Evolutionary conservation across 2,797 vertebrate genomes (phyloP).

Genomic region (Dallia pectoralis): DNA sequence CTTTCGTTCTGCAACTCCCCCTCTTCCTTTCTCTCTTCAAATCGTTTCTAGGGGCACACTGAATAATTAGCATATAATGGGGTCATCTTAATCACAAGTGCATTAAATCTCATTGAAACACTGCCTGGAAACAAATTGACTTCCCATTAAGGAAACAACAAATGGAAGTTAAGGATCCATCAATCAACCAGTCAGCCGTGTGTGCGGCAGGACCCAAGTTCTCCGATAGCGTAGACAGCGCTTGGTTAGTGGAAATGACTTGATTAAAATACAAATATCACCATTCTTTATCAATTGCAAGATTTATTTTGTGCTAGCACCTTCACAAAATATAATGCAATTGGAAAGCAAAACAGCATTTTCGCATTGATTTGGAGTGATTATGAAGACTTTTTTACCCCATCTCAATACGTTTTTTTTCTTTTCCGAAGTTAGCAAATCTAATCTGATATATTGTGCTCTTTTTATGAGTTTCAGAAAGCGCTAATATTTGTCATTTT

Average conservation of each 20-base stretch:
- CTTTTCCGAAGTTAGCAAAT: neutral
- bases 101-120: slow-evolving; percentile 35
- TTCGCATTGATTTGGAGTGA: neutral
- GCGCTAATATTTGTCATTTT: neutral
- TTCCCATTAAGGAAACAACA: slow-evolving; percentile 31
- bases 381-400: neutral
- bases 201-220: neutral
- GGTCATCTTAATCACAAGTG: slow-evolving; percentile 35
- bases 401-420: neutral
- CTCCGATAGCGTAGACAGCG: neutral
- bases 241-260: neutral
- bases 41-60: slow-evolving; percentile 20
- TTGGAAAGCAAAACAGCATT: neutral
- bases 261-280: neutral
- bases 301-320: neutral
- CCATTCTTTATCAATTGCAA: neutral
- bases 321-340: neutral
- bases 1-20: slow-evolving; percentile 4
- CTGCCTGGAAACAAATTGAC: slow-evolving; percentile 37
- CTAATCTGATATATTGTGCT: neutral
- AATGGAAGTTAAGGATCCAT: slow-evolving; percentile 36
- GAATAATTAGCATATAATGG: slow-evolving; percentile 36
- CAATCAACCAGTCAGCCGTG: slow-evolving; percentile 16
- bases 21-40: slow-evolving; percentile 6
- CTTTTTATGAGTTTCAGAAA: neutral